phyloP scores from a whole-genome alignment of 2,113 vertebrate genomes.

The Grantiella picta region DNA sequence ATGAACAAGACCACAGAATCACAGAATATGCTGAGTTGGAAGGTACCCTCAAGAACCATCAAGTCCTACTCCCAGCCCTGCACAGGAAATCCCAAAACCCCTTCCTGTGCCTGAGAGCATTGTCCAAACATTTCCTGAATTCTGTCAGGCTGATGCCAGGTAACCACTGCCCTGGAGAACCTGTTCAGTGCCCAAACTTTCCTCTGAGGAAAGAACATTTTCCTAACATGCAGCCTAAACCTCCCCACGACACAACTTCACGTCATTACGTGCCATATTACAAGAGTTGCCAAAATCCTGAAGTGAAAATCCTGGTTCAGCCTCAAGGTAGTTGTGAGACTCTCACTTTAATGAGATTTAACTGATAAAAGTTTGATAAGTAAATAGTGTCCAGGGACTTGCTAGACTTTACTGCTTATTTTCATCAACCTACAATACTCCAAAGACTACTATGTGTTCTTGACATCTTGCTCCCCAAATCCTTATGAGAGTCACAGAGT shows the following conservation, averaged over 20 bases:
- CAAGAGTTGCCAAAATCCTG: background rate
- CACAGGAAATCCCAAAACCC: background rate
- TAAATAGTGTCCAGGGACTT: background rate
- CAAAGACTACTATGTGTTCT: background rate
- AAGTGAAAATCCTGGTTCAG: background rate
- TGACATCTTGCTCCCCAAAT: background rate
- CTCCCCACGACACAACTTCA: background rate
- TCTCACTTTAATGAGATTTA: background rate
- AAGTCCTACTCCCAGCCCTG: background rate
- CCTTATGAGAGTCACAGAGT: background rate
- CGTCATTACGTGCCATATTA: fast-evolving
- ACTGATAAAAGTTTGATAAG: background rate
- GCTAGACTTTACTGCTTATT: background rate
- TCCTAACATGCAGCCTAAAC: background rate
- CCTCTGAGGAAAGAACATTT: background rate
- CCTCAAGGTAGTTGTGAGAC: background rate
- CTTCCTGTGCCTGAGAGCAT: background rate
- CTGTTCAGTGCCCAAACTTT: background rate
- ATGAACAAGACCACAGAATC: background rate
- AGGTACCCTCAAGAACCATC: no score
- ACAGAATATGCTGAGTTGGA: background rate
- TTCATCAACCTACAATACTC: background rate
- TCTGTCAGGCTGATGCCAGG: background rate
- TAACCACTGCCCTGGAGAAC: background rate
- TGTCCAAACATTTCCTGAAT: background rate